Conservation (phyloP, 1,140 invertebrate species). For the Micrasema longulum region DNA sequence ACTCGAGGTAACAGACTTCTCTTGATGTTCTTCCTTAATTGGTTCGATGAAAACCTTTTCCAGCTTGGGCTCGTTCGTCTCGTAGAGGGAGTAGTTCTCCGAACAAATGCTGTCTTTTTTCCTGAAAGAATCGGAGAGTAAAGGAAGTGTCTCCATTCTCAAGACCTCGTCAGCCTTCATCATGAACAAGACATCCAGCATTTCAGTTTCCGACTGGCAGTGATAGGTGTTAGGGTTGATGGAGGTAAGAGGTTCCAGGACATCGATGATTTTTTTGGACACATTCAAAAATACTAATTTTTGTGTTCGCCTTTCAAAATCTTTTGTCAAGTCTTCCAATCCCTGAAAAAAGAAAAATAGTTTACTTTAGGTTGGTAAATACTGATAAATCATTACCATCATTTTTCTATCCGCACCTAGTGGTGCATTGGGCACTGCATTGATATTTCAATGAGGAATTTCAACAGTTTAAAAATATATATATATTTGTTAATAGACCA, state of each 20-base stretch:
- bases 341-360: constrained; percentile 48
- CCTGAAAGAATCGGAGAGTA: constrained; percentile 50
- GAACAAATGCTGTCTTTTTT: constrained; percentile 50
- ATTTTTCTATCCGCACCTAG: no score
- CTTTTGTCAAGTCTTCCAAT: constrained; percentile 69
- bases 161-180: constrained; percentile 49
- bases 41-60: constrained; percentile 38
- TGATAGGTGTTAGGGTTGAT: constrained; percentile 51
- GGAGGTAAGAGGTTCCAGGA: constrained; percentile 54
- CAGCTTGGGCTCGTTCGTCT: constrained; percentile 26
- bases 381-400: no score
- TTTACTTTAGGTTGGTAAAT: no score
- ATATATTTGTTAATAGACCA: no score
- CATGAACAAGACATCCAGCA: constrained; percentile 52
- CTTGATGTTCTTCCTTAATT: constrained; percentile 34
- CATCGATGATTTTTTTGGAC: constrained; percentile 65
- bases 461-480: no score
- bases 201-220: constrained; percentile 50
- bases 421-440: no score
- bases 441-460: no score
- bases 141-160: constrained; percentile 46
- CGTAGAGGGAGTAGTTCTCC: constrained; percentile 20
- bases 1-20: background rate
- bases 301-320: constrained; percentile 72
- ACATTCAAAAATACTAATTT: constrained; percentile 76